Evolutionary conservation across 2,113 vertebrate species (phyloP), one percentile per base, ranked within the genome.

Genomic region (Platysteira castanea): DNA sequence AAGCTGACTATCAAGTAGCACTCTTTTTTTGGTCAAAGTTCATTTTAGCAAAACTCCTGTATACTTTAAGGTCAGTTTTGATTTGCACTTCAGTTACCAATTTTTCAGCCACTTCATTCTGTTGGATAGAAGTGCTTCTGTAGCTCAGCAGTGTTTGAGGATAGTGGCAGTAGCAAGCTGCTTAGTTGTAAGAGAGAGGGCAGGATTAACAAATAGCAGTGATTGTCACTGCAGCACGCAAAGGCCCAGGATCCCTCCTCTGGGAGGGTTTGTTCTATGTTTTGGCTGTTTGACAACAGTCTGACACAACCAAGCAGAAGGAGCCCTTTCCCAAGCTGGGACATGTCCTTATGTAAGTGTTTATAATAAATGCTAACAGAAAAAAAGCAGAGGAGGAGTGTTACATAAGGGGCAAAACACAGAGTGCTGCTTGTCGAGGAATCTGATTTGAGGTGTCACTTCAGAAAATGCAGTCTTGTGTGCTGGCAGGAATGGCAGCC

Each of bases 291-390:
- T 87, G 92, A 96, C 95, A 96, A 74, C 82, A 90, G 93, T 88
- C 90, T 90, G 87, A 96, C 88, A 96, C 88, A 96, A 39, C 53
- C 79, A 75, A 87, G 93, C 76, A 96, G 93, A 93, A 96, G 85
- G 86, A 97, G 80, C 83, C 49, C 76, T 93, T 95, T 96, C 88
- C 95, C 96, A 96, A 87, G 95, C 92, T 96, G 90, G 95, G 93
- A 96, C 93, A 89, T 46, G 86, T 94, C 88, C 92, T 96, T 96
- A 97, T 93, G 85, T 96, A 97, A 96, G 92, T 90, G 95, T 90
- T 95, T 93, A 93, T 94, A 93, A 96, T 93, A 95, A 96, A 95
- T 44, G 83, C 64, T 11, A 11, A 86, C 49, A 49, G 75, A 53
- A 93, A 59, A 94, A 89, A 79, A 53, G 18, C 50, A 74, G 85